Base-by-base conservation (phyloP, 2,797 vertebrate species). In the Naso thynnoides region DNA sequence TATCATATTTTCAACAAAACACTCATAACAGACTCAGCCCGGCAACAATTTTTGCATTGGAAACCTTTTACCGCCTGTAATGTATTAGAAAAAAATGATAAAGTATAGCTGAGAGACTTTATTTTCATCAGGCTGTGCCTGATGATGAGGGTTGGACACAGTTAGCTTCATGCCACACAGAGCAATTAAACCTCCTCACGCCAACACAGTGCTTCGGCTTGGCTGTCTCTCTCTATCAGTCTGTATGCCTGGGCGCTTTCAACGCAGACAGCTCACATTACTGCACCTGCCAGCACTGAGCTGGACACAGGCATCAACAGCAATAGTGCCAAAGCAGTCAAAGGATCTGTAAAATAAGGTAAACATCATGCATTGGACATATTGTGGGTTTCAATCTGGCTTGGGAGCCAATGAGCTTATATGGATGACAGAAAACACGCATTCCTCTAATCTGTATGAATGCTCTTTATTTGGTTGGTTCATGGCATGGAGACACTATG, bases 141-240 rank as follows among this genome's bases (percentile, higher is more conserved):
- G 60, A 68, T 26, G 47, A 63, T 27, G 76, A 78, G 63, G 31
- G 52, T 69, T 61, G 66, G 62, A 54, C 5, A 31, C 48, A 26
- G 49, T 72, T 65, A 65, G 11, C 44, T 77, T 8, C 8, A 19
- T 76, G 58, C 38, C 41, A 23, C 63, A 59, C 33, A 11, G 33
- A 71, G 55, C 47, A 73, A 85, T 79, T 81, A 72, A 81, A 81
- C 64, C 78, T 60, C 42, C 70, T 65, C 52, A 49, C 15, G 41
- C 53, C 57, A 75, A 38, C 57, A 26, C 5, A 8, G 19, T 18
- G 38, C 58, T 67, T 56, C 11, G 2, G 29, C 61, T 71, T 60
- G 60, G 44, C 73, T 72, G 52, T 66, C 48, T 66, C 67, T 57
- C 62, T 45, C 47, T 13, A 5, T 58, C 56, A 39, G 42, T 76